These are phyloP conservation scores for Actenoides lindsayi DNA, from an alignment of 2,113 vertebrate genomes.

Conservation along the genomic window DNA sequence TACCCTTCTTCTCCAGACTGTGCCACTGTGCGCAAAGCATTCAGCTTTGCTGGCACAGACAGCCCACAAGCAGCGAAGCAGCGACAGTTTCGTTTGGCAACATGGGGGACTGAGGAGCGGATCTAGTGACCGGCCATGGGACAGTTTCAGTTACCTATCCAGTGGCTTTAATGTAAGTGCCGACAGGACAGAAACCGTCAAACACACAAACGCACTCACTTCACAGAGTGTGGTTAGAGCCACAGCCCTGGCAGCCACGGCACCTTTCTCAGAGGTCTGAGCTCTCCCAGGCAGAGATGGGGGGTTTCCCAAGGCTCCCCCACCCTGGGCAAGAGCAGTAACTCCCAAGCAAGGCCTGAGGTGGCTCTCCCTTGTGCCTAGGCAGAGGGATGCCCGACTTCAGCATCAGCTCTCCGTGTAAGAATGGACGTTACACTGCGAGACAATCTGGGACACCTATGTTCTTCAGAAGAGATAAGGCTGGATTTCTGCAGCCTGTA, in stretches of 20 bases:
- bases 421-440: neutral
- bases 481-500: no score
- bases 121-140: neutral
- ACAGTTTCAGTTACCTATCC: neutral
- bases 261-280: neutral
- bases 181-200: neutral
- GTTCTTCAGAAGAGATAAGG: no score
- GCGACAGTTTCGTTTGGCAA: neutral
- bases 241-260: neutral
- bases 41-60: neutral
- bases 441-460: neutral
- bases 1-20: neutral
- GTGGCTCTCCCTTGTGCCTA: no score
- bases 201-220: neutral
- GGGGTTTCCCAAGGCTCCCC: no score
- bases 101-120: neutral
- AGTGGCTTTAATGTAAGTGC: neutral
- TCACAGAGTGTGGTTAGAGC: neutral
- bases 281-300: neutral
- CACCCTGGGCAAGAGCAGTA: rapidly evolving
- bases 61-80: neutral
- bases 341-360: neutral
- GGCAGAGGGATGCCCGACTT: neutral
- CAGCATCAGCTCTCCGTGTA: neutral
- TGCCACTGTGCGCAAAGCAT: neutral